Percentiles rank a stretch among this genome's conserved stretches.
phyloP scores from a whole-genome alignment of 2,113 vertebrate genomes.

The Pithys albifrons region DNA sequence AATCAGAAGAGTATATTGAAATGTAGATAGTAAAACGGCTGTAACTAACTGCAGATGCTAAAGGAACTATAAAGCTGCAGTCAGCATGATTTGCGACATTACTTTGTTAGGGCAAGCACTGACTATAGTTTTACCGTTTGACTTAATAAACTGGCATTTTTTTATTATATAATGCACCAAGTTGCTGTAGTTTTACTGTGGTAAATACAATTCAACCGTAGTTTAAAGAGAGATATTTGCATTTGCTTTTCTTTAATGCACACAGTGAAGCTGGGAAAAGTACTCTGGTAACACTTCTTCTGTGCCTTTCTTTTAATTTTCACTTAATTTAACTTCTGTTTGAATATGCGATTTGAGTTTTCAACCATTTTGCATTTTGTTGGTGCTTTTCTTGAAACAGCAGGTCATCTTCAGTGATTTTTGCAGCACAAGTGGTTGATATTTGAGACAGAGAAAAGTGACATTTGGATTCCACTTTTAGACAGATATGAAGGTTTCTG shows the following conservation, averaged over 20 bases:
- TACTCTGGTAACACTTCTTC: background rate
- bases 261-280: background rate
- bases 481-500: background rate
- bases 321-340: background rate
- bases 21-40: constrained; percentile 73
- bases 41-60: constrained; percentile 76
- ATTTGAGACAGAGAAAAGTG: background rate
- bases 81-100: constrained; percentile 9
- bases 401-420: background rate
- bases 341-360: background rate
- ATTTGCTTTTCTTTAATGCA: background rate
- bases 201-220: constrained; percentile 38
- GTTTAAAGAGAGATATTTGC: constrained; percentile 22
- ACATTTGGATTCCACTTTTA: background rate
- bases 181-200: constrained; percentile 63
- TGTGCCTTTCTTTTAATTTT: background rate
- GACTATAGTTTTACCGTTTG: constrained; percentile 63
- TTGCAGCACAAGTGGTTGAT: background rate
- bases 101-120: constrained; percentile 30
- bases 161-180: constrained; percentile 65
- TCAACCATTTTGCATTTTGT: background rate
- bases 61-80: constrained; percentile 63
- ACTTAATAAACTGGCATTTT: constrained; percentile 73
- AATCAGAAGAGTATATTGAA: constrained; percentile 79
- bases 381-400: background rate